Conservation (phyloP, 2,888 invertebrate genomes). For the Lasioglossum vierecki region DNA sequence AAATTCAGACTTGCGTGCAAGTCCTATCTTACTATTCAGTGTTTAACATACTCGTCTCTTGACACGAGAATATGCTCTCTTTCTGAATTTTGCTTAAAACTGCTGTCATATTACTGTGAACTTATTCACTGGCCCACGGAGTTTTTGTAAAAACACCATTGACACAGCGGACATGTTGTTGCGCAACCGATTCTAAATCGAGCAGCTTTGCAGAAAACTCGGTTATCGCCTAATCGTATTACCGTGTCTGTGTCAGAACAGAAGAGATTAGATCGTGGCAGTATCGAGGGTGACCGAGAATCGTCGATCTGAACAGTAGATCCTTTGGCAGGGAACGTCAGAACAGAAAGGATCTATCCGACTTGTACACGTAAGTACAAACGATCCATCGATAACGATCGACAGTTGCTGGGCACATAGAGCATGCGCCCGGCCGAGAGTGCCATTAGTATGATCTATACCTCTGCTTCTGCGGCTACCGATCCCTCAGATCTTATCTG, state of each 20-base stretch:
- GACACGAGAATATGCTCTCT: neutral
- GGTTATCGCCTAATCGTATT: constrained; percentile 24
- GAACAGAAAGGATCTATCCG: constrained; percentile 17
- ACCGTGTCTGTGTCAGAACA: constrained; percentile 12
- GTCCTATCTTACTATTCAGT: neutral
- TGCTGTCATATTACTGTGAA: neutral
- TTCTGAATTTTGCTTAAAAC: neutral
- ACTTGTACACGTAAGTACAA: constrained; percentile 29
- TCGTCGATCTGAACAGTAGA: neutral
- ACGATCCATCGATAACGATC: constrained; percentile 65
- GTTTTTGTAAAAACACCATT: neutral
- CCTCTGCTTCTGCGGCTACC: constrained; percentile 80
- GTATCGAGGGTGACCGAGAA: constrained; percentile 28
- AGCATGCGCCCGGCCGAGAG: constrained; percentile 55
- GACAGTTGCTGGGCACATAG: constrained; percentile 40
- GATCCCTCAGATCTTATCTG: constrained; percentile 77
- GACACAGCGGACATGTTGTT: neutral
- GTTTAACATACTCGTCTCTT: neutral
- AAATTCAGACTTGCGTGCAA: neutral
- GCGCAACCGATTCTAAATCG: neutral
- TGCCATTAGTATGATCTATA: constrained; percentile 83
- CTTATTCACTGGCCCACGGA: neutral
- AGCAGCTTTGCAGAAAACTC: neutral
- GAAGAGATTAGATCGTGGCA: neutral
- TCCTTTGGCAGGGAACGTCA: constrained; percentile 21